Evolutionary conservation across 2,888 invertebrate genomes (phyloP), one percentile per base, ranked within the genome.

Genomic region (Caenorhabditis macrosperma): DNA sequence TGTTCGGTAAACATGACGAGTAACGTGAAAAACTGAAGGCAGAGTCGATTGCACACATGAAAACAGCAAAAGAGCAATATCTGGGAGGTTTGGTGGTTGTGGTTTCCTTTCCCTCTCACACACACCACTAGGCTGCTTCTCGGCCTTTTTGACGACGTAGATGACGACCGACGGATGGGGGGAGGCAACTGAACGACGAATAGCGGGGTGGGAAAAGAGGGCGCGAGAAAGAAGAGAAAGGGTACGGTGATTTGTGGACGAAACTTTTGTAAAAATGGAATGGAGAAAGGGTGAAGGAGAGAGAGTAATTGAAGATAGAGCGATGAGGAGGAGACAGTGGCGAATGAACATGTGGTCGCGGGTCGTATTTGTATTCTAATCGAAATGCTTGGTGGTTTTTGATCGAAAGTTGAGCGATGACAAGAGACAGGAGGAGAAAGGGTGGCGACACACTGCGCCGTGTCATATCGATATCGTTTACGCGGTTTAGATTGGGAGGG

Each of bases 361-460:
- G 69, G 69, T 71, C 63, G 64, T 74, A 66, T 74, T 74, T 74
- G 74, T 64, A 74, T 74, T 74, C 74, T 64, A 59, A 64, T 74
- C 63, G 54, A 72, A 63, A 63, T 63, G 72, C 72, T 72, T 74
- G 64, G 57, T 74, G 74, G 64, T 74, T 64, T 72, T 64, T 64
- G 46, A 57, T 63, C 44, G 55, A 61, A 59, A 71, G 61, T 71
- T 71, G 61, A 72, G 60, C 59, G 50, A 69, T 38, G 41, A 46
- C 28, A 59, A 24, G 38, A n/a, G 30, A 20, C 9, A 41, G 28
- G 17, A 57, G 41, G 24, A 26, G 30, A 10, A 28, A 33, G 10
- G 55, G 17, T 22, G 54, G 28, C 35, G 17, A 38, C 52, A 38
- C 30, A 64, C 38, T 38, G 44, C 15, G 38, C 46, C 38, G 44